Percentiles rank a stretch among this genome's conserved stretches.
These are phyloP conservation scores for Pluvialis apricaria DNA, from an alignment of 2,113 vertebrate genomes.

Conservation along the genomic window DNA sequence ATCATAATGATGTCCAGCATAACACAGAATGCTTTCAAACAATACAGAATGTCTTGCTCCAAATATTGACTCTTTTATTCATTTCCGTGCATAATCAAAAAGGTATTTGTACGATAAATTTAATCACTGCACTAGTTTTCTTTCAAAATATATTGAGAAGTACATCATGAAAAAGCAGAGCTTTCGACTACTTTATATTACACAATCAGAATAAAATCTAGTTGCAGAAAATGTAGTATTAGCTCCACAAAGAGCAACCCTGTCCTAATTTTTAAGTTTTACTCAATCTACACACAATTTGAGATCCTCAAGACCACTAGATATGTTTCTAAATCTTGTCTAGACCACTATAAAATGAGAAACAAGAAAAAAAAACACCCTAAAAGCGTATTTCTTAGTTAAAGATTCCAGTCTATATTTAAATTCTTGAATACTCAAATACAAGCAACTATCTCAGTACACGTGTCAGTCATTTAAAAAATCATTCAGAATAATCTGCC, in stretches of 20 bases:
- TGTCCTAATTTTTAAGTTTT: not conserved
- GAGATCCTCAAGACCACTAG: not conserved
- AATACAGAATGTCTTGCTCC: not conserved
- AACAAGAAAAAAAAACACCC: not conserved
- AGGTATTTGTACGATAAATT: not conserved
- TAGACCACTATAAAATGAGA: not conserved
- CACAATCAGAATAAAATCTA: not conserved
- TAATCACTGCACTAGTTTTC: not conserved
- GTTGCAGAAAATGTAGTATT: not conserved
- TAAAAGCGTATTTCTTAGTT: not conserved
- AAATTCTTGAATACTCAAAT: not conserved
- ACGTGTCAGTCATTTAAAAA: not conserved
- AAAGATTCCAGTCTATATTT: not conserved
- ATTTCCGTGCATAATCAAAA: not conserved
- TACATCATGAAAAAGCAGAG: not conserved
- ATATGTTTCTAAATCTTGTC: not conserved
- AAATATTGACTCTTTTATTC: not conserved
- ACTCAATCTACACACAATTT: not conserved
- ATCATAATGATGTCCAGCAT: not conserved
- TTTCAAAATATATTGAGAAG: not conserved
- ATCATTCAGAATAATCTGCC: not conserved
- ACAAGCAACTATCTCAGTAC: not conserved
- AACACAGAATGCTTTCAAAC: conserved; percentile 29
- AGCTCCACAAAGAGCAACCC: not conserved
- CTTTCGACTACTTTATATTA: not conserved